Conservation (phyloP, 2,113 vertebrate species). For the Scatophagus argus region DNA sequence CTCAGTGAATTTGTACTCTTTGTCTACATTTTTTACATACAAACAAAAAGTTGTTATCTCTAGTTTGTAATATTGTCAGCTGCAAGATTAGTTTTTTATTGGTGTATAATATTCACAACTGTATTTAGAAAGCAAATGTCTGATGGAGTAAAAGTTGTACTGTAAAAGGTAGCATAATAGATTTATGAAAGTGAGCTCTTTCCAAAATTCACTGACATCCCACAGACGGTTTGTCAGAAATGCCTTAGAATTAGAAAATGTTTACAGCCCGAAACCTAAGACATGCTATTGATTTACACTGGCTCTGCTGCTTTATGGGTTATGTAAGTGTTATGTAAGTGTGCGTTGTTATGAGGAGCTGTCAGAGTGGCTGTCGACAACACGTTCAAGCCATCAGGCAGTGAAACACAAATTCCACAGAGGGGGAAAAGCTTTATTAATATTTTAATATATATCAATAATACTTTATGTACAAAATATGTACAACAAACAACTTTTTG, state of each 20-base stretch:
- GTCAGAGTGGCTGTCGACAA: conserved; percentile 58
- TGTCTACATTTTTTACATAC: background rate
- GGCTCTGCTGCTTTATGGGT: conserved; percentile 62
- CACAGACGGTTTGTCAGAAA: background rate
- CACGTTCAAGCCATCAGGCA: conserved; percentile 61
- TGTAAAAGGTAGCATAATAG: background rate
- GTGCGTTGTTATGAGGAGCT: conserved; percentile 68
- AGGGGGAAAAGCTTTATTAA: conserved; percentile 92
- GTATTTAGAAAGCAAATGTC: background rate
- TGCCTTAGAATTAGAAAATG: conserved; percentile 20
- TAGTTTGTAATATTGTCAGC: background rate
- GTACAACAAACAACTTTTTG: conserved; percentile 91
- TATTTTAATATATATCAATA: conserved; percentile 94
- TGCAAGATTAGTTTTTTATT: background rate
- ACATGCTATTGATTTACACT: conserved; percentile 73
- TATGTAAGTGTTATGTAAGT: conserved; percentile 83
- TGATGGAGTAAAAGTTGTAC: background rate
- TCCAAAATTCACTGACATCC: background rate
- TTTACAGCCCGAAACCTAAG: conserved; percentile 66
- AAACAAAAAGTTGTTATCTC: background rate
- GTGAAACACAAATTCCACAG: conserved; percentile 83
- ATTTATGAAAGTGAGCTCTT: background rate
- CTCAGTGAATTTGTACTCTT: background rate
- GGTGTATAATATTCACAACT: background rate
- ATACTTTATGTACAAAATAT: conserved; percentile 96